Evolutionary conservation across 1,140 invertebrate species (phyloP), one percentile per base, ranked within the genome.

Genomic region (Rhagoletis pomonella): DNA sequence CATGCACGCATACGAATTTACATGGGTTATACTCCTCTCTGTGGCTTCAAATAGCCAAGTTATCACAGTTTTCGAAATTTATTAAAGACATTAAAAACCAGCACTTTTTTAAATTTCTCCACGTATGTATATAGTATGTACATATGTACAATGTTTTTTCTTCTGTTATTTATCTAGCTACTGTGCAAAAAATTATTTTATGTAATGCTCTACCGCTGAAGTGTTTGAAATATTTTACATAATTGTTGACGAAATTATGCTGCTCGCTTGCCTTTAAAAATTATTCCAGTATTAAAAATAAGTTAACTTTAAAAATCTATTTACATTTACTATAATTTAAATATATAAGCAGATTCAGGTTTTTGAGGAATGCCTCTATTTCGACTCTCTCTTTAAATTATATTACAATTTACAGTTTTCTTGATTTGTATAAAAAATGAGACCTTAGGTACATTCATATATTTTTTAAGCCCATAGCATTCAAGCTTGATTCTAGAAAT

Each of bases 341-440:
- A 81, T 81, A 81, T 9, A 55, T 10, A 81, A 55, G 44, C n/a
- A 55, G 17, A 81, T 81, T 81, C 73, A 81, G 73, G 73, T 81
- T 81, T 17, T 81, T 55, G 73, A 81, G 73, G 73, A 81, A 81
- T 81, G 73, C 73, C 73, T 81, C 73, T 81, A 81, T 58, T 81
- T 81, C 73, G 73, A 81, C 73, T 81, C 73, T 81, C 73, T 17
- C 73, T 81, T 81, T 81, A 55, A 55, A 55, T 7, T 81, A 55
- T 81, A 47, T 58, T 81, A 81, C 19, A 73, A 55, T 81, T 50
- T 81, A 81, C 73, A 81, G 3, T 81, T 55, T 55, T 10, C 73
- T 19, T 19, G 55, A n/a, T 4, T 81, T 81, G 73, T 81, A 81
- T 55, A 81, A 81, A 81, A 81, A 81, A 50, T 58, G 47, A 81